Evolutionary conservation across 2,888 invertebrate genomes (phyloP).

Genomic region (Chymomyza procnemis): DNA sequence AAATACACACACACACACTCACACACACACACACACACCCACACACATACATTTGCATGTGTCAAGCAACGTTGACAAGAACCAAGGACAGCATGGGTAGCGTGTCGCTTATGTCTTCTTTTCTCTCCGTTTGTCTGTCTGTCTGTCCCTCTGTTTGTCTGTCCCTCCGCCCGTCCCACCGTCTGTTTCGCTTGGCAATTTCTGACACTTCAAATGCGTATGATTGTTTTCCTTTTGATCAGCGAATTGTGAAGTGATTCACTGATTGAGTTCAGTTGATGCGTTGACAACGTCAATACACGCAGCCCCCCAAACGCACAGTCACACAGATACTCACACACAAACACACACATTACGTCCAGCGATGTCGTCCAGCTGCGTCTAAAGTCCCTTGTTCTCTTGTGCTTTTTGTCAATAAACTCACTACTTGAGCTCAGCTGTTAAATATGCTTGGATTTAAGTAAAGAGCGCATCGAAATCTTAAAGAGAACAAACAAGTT

Average conservation of each 20-base stretch:
- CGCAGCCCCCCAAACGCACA: conserved; percentile 21
- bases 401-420: background rate
- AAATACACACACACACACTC: conserved; percentile 5
- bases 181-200: conserved; percentile 49
- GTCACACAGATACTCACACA: conserved; percentile 11
- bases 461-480: too few species aligned
- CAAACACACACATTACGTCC: conserved; percentile 4
- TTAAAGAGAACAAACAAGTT: background rate
- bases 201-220: conserved; percentile 74
- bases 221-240: conserved; percentile 76
- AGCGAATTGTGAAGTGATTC: conserved; percentile 74
- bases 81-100: background rate
- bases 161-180: background rate
- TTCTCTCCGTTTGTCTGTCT: conserved; percentile 2
- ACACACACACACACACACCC: conserved; percentile 4
- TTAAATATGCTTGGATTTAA: background rate
- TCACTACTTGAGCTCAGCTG: background rate
- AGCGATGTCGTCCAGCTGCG: background rate
- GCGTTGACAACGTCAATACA: conserved; percentile 63
- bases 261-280: conserved; percentile 72
- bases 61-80: conserved; percentile 51
- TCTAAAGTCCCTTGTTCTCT: background rate
- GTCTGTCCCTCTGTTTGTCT: background rate
- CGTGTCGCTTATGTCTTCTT: background rate
- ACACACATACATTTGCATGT: conserved; percentile 42